A percentile compares a stretch with the other conserved stretches of the same genome.
Conservation (phyloP, 2,797 vertebrate species). For the Sebastes iracundus region DNA sequence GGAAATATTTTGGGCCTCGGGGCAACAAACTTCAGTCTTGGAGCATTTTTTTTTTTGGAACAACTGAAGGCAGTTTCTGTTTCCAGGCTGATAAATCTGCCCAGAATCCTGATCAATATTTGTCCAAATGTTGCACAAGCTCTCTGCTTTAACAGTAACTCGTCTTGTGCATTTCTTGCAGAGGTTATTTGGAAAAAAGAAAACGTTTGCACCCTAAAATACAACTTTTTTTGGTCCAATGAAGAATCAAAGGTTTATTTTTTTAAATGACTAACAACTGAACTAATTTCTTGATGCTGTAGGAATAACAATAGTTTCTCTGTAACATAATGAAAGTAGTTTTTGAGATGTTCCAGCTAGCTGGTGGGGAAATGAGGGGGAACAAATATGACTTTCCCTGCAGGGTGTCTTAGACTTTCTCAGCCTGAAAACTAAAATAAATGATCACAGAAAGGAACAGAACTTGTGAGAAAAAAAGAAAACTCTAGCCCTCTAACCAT, state of each 20-base stretch:
- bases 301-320: not conserved
- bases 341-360: not conserved
- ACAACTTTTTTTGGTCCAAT: too few species aligned
- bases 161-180: not conserved
- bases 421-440: not conserved
- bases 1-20: not conserved
- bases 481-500: not conserved
- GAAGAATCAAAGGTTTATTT: too few species aligned
- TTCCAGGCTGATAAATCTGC: too few species aligned
- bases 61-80: not conserved
- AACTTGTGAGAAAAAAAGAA: too few species aligned
- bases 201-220: not conserved
- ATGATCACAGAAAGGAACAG: not conserved
- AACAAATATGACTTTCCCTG: not conserved
- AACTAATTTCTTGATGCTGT: not conserved
- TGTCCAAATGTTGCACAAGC: slow-evolving; percentile 10
- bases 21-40: not conserved
- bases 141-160: not conserved
- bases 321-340: not conserved
- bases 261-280: too few species aligned
- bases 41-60: not conserved
- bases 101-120: slow-evolving; percentile 28
- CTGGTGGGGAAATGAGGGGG: not conserved
- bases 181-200: not conserved
- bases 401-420: not conserved